phyloP scores from a whole-genome alignment of 2,797 vertebrate species.

The Clarias fuscus region DNA sequence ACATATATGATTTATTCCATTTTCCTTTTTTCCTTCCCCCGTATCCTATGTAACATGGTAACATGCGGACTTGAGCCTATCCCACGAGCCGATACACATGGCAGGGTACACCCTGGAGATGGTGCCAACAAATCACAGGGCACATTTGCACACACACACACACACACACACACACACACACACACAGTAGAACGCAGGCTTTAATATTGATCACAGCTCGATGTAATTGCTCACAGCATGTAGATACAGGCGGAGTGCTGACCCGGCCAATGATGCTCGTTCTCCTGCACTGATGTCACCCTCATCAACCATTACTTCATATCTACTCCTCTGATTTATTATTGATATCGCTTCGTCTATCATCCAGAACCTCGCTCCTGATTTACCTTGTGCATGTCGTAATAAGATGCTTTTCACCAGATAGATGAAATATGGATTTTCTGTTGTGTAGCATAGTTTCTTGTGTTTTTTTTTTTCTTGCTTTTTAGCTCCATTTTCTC shows the following conservation, averaged over 20 bases:
- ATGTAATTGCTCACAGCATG: not conserved
- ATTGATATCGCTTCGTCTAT: not conserved
- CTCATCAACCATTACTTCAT: not conserved
- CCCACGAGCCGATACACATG: too few relatives aligned
- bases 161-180: constrained; percentile 11
- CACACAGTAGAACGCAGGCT: not conserved
- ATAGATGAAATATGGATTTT: not conserved
- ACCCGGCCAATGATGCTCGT: not conserved
- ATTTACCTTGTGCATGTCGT: not conserved
- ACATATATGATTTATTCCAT: too few relatives aligned
- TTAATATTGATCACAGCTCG: not conserved
- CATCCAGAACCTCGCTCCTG: not conserved
- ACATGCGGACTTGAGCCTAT: too few relatives aligned
- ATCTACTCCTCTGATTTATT: not conserved
- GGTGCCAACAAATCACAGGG: too few relatives aligned
- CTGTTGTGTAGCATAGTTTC: not conserved
- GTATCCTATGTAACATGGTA: too few relatives aligned
- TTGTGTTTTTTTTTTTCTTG: not conserved
- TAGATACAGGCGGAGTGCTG: not conserved
- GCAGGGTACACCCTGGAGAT: too few relatives aligned
- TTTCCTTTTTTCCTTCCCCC: too few relatives aligned
- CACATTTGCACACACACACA: not conserved
- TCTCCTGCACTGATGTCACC: not conserved
- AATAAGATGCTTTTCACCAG: not conserved
- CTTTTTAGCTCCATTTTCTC: not conserved